Percentiles rank a stretch among this genome's conserved stretches.
These are phyloP conservation scores for Drosophila subsilvestris DNA, from an alignment of 2,888 invertebrate species.

Conservation along the genomic window DNA sequence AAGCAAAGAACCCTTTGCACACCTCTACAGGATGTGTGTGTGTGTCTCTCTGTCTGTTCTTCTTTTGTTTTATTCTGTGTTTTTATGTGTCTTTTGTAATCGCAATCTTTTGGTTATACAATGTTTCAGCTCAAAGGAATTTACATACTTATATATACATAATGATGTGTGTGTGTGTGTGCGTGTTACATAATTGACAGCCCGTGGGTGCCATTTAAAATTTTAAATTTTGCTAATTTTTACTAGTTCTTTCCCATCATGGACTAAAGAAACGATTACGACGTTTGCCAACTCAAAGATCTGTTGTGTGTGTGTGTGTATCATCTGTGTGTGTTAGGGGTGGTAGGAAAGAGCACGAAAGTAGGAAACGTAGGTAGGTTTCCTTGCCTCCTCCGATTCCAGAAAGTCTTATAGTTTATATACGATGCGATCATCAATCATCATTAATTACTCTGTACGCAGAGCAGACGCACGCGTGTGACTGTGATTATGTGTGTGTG, in stretches of 20 bases:
- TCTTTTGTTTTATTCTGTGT: not conserved
- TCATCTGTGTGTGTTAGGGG: slow-evolving; percentile 19
- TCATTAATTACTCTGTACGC: too few relatives aligned
- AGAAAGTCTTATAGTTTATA: slow-evolving; percentile 73
- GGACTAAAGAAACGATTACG: slow-evolving; percentile 64
- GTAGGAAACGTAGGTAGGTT: slow-evolving; percentile 42
- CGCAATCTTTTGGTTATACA: slow-evolving; percentile 56
- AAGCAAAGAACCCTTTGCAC: slow-evolving; percentile 67
- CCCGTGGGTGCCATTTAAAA: slow-evolving; percentile 24
- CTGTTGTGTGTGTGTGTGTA: slow-evolving; percentile 20
- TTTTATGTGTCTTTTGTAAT: slow-evolving; percentile 32
- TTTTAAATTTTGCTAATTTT: slow-evolving; percentile 83
- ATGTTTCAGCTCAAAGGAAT: slow-evolving; percentile 59
- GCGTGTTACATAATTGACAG: slow-evolving; percentile 25
- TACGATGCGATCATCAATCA: slow-evolving; percentile 20
- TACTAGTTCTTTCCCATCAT: slow-evolving; percentile 66
- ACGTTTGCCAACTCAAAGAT: slow-evolving; percentile 65
- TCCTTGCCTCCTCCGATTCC: slow-evolving; percentile 33
- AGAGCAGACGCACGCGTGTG: slow-evolving; percentile 16
- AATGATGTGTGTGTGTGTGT: slow-evolving; percentile 39
- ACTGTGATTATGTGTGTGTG: slow-evolving; percentile 21
- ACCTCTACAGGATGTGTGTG: slow-evolving; percentile 33
- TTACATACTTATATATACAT: slow-evolving; percentile 74
- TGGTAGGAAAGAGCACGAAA: slow-evolving; percentile 65
- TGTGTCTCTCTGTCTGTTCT: not conserved